These are phyloP conservation scores for Apostichopus japonicus DNA, from an alignment of 35 echinoderm and acorn worm species.

Conservation along the genomic window DNA sequence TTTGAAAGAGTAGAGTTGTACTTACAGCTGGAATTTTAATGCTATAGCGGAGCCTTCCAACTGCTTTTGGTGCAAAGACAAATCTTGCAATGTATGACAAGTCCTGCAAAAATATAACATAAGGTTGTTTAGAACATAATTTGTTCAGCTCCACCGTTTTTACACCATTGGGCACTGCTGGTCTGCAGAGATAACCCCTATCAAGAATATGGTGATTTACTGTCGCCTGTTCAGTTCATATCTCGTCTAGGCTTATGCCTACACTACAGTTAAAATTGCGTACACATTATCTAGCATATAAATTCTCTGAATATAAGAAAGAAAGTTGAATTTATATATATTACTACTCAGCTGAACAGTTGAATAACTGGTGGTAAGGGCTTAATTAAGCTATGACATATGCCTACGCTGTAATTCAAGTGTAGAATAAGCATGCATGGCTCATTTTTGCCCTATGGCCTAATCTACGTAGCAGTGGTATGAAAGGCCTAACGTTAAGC, in stretches of 20 bases:
- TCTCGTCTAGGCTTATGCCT: neutral
- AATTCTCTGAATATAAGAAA: neutral
- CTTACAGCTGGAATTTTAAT: neutral
- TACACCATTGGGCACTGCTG: too few relatives aligned
- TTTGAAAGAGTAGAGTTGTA: neutral
- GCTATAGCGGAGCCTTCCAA: neutral
- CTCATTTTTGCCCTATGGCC: too few relatives aligned
- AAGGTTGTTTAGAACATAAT: neutral
- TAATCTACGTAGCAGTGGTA: too few relatives aligned
- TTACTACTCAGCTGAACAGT: too few relatives aligned
- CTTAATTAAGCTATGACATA: too few relatives aligned
- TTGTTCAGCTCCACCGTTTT: neutral
- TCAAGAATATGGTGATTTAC: too few relatives aligned
- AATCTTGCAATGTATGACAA: slow-evolving; percentile 15
- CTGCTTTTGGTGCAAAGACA: neutral
- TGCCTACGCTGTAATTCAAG: too few relatives aligned
- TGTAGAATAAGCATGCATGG: too few relatives aligned
- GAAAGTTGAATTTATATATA: too few relatives aligned
- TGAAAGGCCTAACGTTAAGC: too few relatives aligned
- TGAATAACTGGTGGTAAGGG: too few relatives aligned
- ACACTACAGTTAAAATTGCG: neutral
- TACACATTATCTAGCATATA: neutral
- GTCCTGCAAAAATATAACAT: neutral
- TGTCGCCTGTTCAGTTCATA: neutral
- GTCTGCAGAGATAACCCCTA: too few relatives aligned